Percentiles rank a stretch among this genome's conserved stretches.
Conservation (phyloP, 2,888 invertebrate genomes). For the Lasioglossum lativentre region DNA sequence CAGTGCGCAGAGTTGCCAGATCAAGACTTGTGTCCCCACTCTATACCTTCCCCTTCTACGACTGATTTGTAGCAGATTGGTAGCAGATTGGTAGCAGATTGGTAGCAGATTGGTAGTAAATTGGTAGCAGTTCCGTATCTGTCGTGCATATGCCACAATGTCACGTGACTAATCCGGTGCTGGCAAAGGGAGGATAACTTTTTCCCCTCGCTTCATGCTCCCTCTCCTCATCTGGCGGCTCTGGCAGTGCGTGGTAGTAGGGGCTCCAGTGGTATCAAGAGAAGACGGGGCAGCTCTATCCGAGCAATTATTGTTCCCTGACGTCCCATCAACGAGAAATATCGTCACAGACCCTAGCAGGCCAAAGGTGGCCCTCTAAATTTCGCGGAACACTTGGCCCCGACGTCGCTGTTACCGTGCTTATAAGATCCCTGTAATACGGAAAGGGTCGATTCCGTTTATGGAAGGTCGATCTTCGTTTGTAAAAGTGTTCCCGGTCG, state of each 20-base stretch:
- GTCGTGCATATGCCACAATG: no score
- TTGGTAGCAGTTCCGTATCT: no score
- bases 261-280: constrained; percentile 66
- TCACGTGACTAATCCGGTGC: no score
- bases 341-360: constrained; percentile 72
- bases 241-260: constrained; percentile 70
- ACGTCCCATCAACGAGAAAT: constrained; percentile 79
- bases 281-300: constrained; percentile 43
- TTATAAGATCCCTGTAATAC: constrained; percentile 65
- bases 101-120: no score
- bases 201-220: no score
- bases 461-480: constrained; percentile 20
- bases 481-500: neutral
- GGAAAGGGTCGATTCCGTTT: constrained; percentile 47
- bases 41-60: no score
- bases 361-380: constrained; percentile 53
- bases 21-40: no score
- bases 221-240: no score
- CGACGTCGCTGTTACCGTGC: constrained; percentile 31
- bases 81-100: no score
- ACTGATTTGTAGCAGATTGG: no score
- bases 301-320: constrained; percentile 79
- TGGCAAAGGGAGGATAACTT: no score
- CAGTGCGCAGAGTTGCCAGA: no score
- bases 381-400: constrained; percentile 43